Evolutionary conservation across 2,888 invertebrate genomes (phyloP), one percentile per base, ranked within the genome.

Genomic region (Salpingus planirostris): DNA sequence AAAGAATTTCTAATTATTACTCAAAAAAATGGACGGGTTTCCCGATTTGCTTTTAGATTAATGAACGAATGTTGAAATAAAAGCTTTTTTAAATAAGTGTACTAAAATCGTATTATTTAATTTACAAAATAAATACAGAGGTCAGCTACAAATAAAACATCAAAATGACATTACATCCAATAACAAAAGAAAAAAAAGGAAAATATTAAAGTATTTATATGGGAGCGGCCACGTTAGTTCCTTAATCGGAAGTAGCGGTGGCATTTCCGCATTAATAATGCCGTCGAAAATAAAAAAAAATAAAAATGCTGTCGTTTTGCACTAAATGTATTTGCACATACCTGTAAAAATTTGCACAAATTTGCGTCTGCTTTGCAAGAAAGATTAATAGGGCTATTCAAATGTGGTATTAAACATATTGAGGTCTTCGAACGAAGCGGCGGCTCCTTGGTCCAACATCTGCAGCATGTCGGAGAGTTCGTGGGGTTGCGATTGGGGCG

Each of bases 381-480:
- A 21, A 11, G 14, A n/a, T 27, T 11, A 27, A 27, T 10, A 14
- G 15, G 11, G 2, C 27, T 59, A 80, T 67, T 81, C 81, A 56
- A 82, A 83, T 49, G 73, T 76, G 50, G 87, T 80, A 61, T 83
- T 89, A 64, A 91, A 91, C 89, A 91, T 91, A 55, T 80, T 80
- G 54, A 91, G 73, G 64, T 91, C 91, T 62, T 90, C 90, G 62
- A 91, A 91, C 14, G 86, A 80, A 35, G 85, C 73, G 21, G 84
- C 74, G 29, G 80, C 84, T 52, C 81, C 78, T 61, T 87, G 87
- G 66, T 90, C 87, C 33, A 92, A 68, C 78, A 92, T 90, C 66
- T 91, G 90, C 52, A 92, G 69, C 90, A 92, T 90, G 56, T 92
- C 91, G 10, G 88, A 84, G 33, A 91, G 74, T 67, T 90, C 90